phyloP scores from a whole-genome alignment of 2,888 invertebrate genomes.

The Calameuta pallipes region DNA sequence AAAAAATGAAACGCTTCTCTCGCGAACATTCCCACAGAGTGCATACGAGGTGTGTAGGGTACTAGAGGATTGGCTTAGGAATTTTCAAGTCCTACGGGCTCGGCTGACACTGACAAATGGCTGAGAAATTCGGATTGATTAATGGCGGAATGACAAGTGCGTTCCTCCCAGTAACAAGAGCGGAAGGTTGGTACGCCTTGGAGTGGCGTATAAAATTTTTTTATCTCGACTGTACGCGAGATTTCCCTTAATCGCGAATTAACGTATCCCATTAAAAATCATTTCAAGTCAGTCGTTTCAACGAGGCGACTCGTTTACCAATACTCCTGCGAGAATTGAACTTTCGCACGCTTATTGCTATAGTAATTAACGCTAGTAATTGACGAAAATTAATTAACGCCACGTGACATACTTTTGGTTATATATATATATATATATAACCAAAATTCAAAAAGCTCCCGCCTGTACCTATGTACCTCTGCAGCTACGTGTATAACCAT shows the following conservation, averaged over 20 bases:
- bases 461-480: too few species aligned
- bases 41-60: background rate
- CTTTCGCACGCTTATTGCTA: background rate
- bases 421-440: too few species aligned
- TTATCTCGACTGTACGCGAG: slow-evolving; percentile 8
- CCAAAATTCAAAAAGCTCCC: too few species aligned
- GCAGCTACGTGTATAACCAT: background rate
- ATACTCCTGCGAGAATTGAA: background rate
- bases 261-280: background rate
- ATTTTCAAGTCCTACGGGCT: slow-evolving; percentile 45
- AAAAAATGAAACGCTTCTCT: background rate
- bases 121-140: slow-evolving; percentile 49
- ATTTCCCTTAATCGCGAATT: background rate
- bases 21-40: background rate
- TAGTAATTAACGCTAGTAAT: background rate
- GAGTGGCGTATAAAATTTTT: slow-evolving; percentile 14
- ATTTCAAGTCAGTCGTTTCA: background rate
- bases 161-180: slow-evolving; percentile 11
- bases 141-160: slow-evolving; percentile 37
- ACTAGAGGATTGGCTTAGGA: background rate
- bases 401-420: too few species aligned
- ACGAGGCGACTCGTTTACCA: background rate
- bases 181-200: background rate
- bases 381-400: too few species aligned
- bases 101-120: slow-evolving; percentile 53